These are phyloP conservation scores for Carassius carassius DNA, from an alignment of 2,113 vertebrate species.

Conservation along the genomic window DNA sequence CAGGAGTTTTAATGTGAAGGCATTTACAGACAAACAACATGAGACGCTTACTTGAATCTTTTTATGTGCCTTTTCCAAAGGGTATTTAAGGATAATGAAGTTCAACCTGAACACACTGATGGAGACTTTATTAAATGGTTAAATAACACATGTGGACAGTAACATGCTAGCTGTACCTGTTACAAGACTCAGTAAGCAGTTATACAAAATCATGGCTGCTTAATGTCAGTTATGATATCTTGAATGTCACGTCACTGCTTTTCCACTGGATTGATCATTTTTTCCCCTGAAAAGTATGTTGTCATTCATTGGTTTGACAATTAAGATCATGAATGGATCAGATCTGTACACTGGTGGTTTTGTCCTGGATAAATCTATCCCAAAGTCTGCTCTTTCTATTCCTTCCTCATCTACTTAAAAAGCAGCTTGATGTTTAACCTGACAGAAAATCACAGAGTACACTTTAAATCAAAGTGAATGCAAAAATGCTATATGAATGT, in stretches of 20 bases:
- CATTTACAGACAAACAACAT: neutral
- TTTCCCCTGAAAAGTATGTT: conserved; percentile 75
- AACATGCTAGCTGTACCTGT: neutral
- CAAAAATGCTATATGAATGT: neutral
- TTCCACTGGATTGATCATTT: conserved; percentile 68
- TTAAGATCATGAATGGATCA: conserved; percentile 74
- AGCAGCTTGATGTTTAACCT: conserved; percentile 72
- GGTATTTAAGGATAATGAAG: neutral
- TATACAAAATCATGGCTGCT: neutral
- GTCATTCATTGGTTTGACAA: conserved; percentile 61
- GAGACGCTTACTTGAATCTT: neutral
- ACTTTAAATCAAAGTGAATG: neutral
- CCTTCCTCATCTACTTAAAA: conserved; percentile 76
- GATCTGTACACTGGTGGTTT: conserved; percentile 51
- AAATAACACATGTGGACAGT: neutral
- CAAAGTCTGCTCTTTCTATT: conserved; percentile 7
- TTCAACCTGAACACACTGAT: neutral
- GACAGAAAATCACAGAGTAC: neutral
- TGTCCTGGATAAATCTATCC: neutral
- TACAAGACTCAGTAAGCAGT: neutral
- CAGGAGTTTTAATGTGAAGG: neutral
- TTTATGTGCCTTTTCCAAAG: neutral
- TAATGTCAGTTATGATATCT: neutral
- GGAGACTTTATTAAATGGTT: neutral
- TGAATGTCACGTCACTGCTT: conserved; percentile 4